Conservation (phyloP, 2,797 vertebrate genomes). For the Phoeniculus purpureus region DNA sequence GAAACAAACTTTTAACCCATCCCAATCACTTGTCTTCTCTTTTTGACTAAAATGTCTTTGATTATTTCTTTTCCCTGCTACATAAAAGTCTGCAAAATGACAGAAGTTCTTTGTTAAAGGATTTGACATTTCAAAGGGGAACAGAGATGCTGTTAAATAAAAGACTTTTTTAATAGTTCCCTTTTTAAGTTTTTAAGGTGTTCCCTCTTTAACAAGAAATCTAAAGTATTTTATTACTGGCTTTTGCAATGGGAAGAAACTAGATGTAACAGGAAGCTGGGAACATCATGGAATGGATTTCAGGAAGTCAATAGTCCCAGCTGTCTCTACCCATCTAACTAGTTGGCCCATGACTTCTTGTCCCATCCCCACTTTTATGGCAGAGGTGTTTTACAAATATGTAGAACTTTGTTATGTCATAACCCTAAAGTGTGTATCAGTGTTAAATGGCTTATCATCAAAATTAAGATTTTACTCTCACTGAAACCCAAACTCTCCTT, state of each 20-base stretch:
- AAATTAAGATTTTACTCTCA: not conserved
- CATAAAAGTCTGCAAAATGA: not conserved
- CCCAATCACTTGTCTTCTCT: not conserved
- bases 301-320: not conserved
- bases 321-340: not conserved
- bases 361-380: not conserved
- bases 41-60: not conserved
- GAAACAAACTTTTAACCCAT: not conserved
- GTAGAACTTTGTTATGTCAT: not conserved
- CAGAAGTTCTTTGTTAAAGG: not conserved
- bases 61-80: not conserved
- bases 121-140: not conserved
- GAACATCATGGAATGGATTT: not conserved
- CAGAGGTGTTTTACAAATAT: not conserved
- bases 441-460: not conserved
- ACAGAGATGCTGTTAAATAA: not conserved
- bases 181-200: not conserved
- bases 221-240: not conserved
- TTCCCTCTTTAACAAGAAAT: not conserved
- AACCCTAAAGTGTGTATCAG: not conserved
- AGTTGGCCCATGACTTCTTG: not conserved
- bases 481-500: not conserved
- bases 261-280: not conserved
- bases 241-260: not conserved
- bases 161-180: not conserved